These are phyloP conservation scores for Micronycteris hirsuta DNA, from an alignment of 2,113 vertebrate species.

Conservation along the genomic window DNA sequence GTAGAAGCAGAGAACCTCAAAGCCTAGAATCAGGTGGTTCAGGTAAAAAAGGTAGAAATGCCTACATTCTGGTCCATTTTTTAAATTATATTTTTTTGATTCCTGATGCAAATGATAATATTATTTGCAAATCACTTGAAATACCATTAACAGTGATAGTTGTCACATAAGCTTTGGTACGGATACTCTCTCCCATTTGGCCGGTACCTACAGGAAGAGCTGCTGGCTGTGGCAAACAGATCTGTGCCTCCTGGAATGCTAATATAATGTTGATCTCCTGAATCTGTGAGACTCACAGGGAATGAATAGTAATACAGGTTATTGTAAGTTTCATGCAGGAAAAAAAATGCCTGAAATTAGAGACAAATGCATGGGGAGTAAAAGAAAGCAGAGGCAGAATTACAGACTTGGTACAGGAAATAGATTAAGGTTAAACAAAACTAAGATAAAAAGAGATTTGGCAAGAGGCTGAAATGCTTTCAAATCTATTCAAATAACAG, in stretches of 20 bases:
- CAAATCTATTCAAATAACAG: constrained; percentile 30
- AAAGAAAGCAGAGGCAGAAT: constrained; percentile 16
- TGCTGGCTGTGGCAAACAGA: not conserved
- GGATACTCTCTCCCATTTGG: not conserved
- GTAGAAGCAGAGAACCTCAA: not conserved
- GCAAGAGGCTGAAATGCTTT: not conserved
- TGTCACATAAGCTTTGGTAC: not conserved
- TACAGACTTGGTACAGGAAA: constrained; percentile 22
- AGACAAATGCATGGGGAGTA: constrained; percentile 22
- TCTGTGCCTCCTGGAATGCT: not conserved
- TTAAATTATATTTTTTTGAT: not conserved
- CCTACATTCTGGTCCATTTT: not conserved
- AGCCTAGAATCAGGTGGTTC: not conserved
- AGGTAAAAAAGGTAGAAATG: not conserved
- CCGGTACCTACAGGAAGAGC: not conserved
- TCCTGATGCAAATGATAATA: not conserved
- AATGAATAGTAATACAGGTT: not conserved
- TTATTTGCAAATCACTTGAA: not conserved
- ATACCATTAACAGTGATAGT: not conserved
- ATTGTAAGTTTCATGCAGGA: not conserved
- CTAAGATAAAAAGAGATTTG: constrained; percentile 37
- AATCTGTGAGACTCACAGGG: not conserved
- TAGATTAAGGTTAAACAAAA: constrained; percentile 43
- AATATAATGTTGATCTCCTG: not conserved
- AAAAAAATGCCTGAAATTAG: constrained; percentile 34